phyloP scores from a whole-genome alignment of 2,797 vertebrate genomes.

The Aeoliscus strigatus region DNA sequence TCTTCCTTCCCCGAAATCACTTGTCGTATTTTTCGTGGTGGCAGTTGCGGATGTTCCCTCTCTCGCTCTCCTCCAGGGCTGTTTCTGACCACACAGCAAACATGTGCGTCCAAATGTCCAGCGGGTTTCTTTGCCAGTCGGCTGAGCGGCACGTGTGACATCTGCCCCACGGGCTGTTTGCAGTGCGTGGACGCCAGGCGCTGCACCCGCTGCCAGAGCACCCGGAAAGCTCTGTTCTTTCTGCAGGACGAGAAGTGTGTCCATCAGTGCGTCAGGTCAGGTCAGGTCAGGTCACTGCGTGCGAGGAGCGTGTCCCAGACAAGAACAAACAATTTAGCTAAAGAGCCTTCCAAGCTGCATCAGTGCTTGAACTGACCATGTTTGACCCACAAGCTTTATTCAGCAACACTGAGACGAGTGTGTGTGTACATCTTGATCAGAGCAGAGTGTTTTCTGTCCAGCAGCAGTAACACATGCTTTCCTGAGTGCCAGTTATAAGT shows the following conservation, averaged over 20 bases:
- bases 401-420: too few relatives aligned
- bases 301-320: too few relatives aligned
- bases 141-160: slow-evolving; percentile 58
- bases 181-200: slow-evolving; percentile 60
- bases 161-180: slow-evolving; percentile 66
- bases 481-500: too few relatives aligned
- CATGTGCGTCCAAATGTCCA: slow-evolving; percentile 71
- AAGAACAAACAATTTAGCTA: too few relatives aligned
- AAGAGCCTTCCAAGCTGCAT: too few relatives aligned
- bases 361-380: too few relatives aligned
- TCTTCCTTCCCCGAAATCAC: too few relatives aligned
- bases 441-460: too few relatives aligned
- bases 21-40: too few relatives aligned
- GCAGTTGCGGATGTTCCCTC: neutral
- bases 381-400: too few relatives aligned
- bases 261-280: slow-evolving; percentile 71
- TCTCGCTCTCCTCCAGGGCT: slow-evolving; percentile 47
- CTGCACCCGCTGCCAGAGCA: slow-evolving; percentile 69
- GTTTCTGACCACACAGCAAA: slow-evolving; percentile 66
- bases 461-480: too few relatives aligned
- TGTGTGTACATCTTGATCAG: too few relatives aligned
- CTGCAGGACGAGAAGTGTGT: slow-evolving; percentile 72
- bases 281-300: neutral
- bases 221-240: slow-evolving; percentile 53
- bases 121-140: slow-evolving; percentile 58